Evolutionary conservation across 2,888 invertebrate species (phyloP).

Genomic region (Petrolisthes manimaculis): DNA sequence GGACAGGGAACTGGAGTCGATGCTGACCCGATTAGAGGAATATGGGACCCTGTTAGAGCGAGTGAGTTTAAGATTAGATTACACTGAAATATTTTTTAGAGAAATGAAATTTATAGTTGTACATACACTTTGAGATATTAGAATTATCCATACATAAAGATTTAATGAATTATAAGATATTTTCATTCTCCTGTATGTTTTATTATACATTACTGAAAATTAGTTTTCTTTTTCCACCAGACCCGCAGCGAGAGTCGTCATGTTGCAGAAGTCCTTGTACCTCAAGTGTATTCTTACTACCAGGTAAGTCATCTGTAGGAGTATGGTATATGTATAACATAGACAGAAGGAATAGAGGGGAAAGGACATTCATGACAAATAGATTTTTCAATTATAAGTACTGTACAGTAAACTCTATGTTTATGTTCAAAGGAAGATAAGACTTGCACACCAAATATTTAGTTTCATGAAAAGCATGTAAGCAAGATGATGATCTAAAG

Average conservation of each 20-base stretch:
- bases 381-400: no score
- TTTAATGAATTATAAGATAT: neutral
- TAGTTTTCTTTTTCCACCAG: conserved; percentile 2
- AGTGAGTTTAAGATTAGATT: conserved; percentile 20
- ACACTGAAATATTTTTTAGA: neutral
- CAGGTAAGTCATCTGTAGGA: conserved; percentile 21
- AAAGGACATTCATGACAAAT: neutral
- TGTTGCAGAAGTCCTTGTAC: conserved; percentile 32
- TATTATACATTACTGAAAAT: neutral
- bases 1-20: conserved; percentile 50
- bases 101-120: neutral
- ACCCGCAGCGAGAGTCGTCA: conserved; percentile 43
- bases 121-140: neutral
- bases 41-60: conserved; percentile 51
- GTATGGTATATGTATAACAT: no score
- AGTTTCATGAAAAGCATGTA: neutral
- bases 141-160: neutral
- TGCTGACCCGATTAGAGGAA: conserved; percentile 52
- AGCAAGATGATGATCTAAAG: neutral
- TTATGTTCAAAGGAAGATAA: no score
- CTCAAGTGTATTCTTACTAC: conserved; percentile 45
- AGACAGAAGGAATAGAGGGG: no score
- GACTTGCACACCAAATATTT: no score
- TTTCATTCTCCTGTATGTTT: neutral
- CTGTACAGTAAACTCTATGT: no score